Percentiles rank a stretch among this genome's conserved stretches.
Conservation (phyloP, 2,113 vertebrate genomes). For the Turnix velox region DNA sequence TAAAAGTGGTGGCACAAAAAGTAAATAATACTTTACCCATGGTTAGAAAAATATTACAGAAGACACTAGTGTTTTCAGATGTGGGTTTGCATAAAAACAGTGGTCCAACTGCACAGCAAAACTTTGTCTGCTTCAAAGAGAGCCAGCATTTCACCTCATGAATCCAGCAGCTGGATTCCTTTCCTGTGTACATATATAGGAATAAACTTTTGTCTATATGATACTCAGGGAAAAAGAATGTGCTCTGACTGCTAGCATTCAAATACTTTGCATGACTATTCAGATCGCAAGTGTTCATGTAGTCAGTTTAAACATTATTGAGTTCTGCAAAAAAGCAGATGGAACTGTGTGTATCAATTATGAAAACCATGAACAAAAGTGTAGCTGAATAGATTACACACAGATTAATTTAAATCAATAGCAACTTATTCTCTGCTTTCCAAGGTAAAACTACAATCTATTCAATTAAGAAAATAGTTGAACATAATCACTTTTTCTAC, state of each 20-base stretch:
- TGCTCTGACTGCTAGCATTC: not conserved
- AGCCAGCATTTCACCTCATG: conserved; percentile 37
- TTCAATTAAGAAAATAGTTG: not conserved
- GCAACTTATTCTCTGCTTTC: not conserved
- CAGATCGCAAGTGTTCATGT: not conserved
- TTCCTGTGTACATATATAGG: conserved; percentile 55
- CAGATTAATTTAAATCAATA: not conserved
- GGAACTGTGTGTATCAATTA: not conserved
- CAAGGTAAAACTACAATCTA: not conserved
- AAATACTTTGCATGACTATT: conserved; percentile 33
- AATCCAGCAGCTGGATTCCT: conserved; percentile 46
- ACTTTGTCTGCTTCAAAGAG: not conserved
- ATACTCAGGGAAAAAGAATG: conserved; percentile 54
- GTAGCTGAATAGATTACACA: not conserved
- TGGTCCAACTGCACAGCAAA: not conserved
- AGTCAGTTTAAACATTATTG: not conserved
- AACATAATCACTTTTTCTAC: not conserved
- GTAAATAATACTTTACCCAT: not conserved
- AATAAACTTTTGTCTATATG: conserved; percentile 56
- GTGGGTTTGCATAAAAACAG: not conserved
- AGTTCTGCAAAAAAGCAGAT: not conserved
- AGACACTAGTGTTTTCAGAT: not conserved
- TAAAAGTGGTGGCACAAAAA: not conserved
- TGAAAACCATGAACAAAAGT: not conserved
- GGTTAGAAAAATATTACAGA: not conserved